Evolutionary conservation across 2,888 invertebrate species (phyloP), one percentile per base, ranked within the genome.

Genomic region (Synergus gifuensis): DNA sequence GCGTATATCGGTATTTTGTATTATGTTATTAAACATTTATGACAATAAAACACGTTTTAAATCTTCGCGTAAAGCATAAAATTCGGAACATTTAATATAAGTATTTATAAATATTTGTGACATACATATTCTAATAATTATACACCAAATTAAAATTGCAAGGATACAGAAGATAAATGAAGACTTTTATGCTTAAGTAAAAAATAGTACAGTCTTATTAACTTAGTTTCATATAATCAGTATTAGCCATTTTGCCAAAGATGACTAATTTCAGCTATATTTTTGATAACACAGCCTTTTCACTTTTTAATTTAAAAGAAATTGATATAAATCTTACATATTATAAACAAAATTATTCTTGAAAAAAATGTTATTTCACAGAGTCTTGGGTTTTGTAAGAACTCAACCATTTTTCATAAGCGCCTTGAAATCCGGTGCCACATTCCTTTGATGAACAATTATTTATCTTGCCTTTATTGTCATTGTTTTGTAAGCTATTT

Each of bases 401-500:
- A 36, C 28, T 58, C 36, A 73, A 11, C 54, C 54, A 73, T 9
- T 36, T 11, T 5, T 73, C 73, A 36, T 73, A 73, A 28, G 40
- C 73, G 36, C 11, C 40, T 40, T 73, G 73, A 54, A 58, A 73
- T 28, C 16, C 28, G 5, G 36, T 12, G 0, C 14, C 14, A 62
- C 5, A 12, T 28, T 62, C 14, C 28, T 28, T 22, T 12, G 22
- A 22, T 22, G 22, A 9, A 22, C 3, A 60, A 60, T 60, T 4
- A 22, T 60, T 22, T 18, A 18, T 60, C 3, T 60, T 9, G 11
- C 1, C 11, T 5, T 18, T 16, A 7, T 54, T 28, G 11, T 58
- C 40, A 18, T 40, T n/a, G 4, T 58, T 36, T 0, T n/a, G 4
- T 54, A 4, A 14, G 8, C n/a, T 2, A 22, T 22, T 22, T 16